Evolutionary conservation across 2,113 vertebrate species (phyloP).

Genomic region (Corydoras maculifer): DNA sequence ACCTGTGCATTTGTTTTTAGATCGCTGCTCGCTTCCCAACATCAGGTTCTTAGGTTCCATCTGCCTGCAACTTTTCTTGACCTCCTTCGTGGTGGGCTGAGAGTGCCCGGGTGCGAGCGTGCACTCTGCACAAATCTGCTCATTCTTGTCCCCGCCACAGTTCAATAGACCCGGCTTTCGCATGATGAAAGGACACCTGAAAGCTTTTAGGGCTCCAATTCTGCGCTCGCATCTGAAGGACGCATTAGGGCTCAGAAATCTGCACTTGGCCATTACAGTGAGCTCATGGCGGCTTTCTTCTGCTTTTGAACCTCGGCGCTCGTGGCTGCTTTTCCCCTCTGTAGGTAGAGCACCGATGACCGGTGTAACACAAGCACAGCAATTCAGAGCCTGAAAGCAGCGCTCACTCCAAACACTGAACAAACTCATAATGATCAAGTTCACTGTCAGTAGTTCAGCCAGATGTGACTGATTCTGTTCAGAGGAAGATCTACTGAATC

Average conservation of each 20-base stretch:
- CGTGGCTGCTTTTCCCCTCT: not conserved
- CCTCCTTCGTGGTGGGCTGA: not conserved
- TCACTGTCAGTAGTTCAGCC: too few relatives aligned
- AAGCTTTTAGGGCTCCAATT: constrained; percentile 14
- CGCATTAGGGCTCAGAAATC: not conserved
- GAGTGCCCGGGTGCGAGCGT: not conserved
- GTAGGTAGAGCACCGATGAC: not conserved
- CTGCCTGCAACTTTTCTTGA: too few relatives aligned
- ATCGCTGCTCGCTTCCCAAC: too few relatives aligned
- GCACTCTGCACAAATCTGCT: not conserved
- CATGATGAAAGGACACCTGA: constrained; percentile 15
- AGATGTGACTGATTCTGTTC: too few relatives aligned
- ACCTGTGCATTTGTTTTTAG: too few relatives aligned
- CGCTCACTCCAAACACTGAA: too few relatives aligned
- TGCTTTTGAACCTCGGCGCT: not conserved
- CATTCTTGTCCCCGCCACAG: constrained; percentile 3
- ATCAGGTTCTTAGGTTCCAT: too few relatives aligned
- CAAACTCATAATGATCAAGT: too few relatives aligned
- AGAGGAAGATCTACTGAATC: too few relatives aligned
- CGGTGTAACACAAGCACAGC: too few relatives aligned
- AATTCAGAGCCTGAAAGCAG: too few relatives aligned
- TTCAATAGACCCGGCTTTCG: not conserved
- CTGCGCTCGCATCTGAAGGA: constrained; percentile 1
- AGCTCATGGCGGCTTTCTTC: constrained; percentile 3
- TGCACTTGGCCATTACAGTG: not conserved